Evolutionary conservation across 2,888 invertebrate species (phyloP).

Genomic region (Mechanitis messenoides): DNA sequence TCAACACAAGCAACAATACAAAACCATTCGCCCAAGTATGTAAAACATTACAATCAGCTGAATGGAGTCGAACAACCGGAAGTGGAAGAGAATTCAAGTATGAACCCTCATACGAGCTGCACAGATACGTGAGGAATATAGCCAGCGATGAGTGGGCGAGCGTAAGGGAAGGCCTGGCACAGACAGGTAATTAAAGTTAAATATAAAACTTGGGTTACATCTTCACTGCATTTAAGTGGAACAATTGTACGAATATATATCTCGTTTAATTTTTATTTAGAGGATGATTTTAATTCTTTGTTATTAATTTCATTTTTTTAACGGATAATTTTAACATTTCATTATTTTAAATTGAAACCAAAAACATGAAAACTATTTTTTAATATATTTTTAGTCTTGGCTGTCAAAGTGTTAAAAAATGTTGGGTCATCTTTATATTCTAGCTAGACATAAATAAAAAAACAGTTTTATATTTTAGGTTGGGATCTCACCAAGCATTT

Average conservation of each 20-base stretch:
- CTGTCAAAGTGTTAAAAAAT: no score
- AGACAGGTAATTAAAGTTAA: slow-evolving; percentile 47
- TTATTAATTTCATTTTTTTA: no score
- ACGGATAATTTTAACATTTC: no score
- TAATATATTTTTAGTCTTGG: no score
- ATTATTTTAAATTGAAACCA: no score
- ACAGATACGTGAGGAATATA: slow-evolving; percentile 64
- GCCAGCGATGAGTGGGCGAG: slow-evolving; percentile 70
- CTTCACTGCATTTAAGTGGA: neutral
- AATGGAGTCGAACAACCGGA: slow-evolving; percentile 42
- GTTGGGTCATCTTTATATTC: no score
- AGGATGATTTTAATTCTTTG: no score
- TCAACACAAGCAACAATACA: slow-evolving; percentile 26
- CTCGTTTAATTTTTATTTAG: no score
- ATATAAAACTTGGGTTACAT: neutral
- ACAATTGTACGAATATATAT: no score
- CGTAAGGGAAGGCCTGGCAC: slow-evolving; percentile 48
- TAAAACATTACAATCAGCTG: slow-evolving; percentile 40
- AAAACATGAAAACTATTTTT: no score
- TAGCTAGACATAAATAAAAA: slow-evolving; percentile 10
- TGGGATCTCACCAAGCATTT: slow-evolving; percentile 78
- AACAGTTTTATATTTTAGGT: slow-evolving; percentile 52
- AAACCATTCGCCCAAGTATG: slow-evolving; percentile 49
- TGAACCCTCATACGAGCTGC: slow-evolving; percentile 52
- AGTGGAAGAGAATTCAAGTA: slow-evolving; percentile 34